Percentiles rank a stretch among this genome's conserved stretches.
Evolutionary conservation across 1,140 invertebrate species (phyloP).

Genomic region (Charaxes varanes): DNA sequence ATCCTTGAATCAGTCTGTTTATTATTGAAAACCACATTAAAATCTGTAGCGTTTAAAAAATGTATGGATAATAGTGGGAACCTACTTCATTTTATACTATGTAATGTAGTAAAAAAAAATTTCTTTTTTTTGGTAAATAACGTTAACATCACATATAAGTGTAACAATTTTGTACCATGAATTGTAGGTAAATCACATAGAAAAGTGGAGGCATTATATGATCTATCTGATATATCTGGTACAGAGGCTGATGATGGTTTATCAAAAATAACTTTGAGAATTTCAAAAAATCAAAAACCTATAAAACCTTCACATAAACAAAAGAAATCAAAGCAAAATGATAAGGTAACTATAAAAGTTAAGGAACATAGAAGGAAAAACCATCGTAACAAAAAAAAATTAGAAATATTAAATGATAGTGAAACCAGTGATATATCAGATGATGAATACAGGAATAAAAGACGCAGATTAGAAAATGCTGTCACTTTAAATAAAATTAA

Average conservation of each 20-base stretch:
- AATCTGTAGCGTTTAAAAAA: no score
- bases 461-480: constrained; percentile 54
- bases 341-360: constrained; percentile 21
- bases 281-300: constrained; percentile 28
- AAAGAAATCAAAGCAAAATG: constrained; percentile 27
- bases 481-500: constrained; percentile 42
- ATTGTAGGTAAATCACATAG: constrained; percentile 47
- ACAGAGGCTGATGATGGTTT: constrained; percentile 39
- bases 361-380: constrained; percentile 45
- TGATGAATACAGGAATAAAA: constrained; percentile 61
- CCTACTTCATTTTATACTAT: no score
- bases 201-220: constrained; percentile 25
- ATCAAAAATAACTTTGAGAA: constrained; percentile 23
- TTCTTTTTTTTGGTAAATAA: no score
- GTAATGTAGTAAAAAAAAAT: no score
- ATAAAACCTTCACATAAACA: constrained; percentile 35
- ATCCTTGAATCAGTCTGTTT: no score
- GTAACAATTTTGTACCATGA: constrained; percentile 14
- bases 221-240: constrained; percentile 42
- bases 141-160: no score
- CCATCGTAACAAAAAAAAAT: constrained; percentile 30
- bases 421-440: constrained; percentile 58
- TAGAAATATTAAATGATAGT: constrained; percentile 29
- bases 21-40: no score
- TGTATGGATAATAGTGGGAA: no score